Percentiles rank a stretch among this genome's conserved stretches.
Evolutionary conservation across 2,888 invertebrate genomes (phyloP).

Genomic region (Chloroclysta siterata): DNA sequence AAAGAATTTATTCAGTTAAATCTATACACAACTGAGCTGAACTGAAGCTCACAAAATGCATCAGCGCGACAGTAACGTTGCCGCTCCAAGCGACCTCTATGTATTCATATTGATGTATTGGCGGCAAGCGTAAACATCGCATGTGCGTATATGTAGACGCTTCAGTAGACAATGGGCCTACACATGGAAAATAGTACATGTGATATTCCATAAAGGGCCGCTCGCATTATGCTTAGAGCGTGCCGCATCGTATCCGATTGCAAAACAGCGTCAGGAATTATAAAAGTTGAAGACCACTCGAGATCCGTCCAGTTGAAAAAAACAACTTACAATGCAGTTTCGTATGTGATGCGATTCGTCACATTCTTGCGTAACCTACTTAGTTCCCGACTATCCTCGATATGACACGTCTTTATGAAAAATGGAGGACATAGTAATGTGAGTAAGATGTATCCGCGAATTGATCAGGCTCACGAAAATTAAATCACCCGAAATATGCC

Average conservation of each 20-base stretch:
- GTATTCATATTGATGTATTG: constrained; percentile 5
- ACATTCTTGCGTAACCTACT: neutral
- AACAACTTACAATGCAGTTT: constrained; percentile 1
- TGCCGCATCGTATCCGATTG: constrained; percentile 22
- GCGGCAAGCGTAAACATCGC: constrained; percentile 12
- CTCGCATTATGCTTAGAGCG: constrained; percentile 18
- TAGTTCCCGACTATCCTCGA: neutral
- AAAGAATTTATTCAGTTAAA: neutral
- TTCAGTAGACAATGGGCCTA: constrained; percentile 16
- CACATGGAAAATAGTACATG: constrained; percentile 10
- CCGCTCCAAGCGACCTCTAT: constrained; percentile 11
- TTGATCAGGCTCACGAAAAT: too few relatives aligned
- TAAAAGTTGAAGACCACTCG: constrained; percentile 17
- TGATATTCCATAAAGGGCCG: constrained; percentile 21
- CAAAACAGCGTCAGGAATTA: constrained; percentile 23
- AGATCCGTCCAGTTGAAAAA: constrained; percentile 9
- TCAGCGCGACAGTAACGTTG: constrained; percentile 10
- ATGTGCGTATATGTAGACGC: neutral
- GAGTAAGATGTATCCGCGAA: neutral
- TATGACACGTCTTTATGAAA: neutral
- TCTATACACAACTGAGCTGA: constrained; percentile 1
- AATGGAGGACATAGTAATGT: neutral
- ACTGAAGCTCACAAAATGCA: constrained; percentile 13
- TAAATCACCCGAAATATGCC: neutral
- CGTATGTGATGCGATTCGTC: constrained; percentile 2